phyloP scores from a whole-genome alignment of 2,888 invertebrate genomes.

The Laothoe populi region DNA sequence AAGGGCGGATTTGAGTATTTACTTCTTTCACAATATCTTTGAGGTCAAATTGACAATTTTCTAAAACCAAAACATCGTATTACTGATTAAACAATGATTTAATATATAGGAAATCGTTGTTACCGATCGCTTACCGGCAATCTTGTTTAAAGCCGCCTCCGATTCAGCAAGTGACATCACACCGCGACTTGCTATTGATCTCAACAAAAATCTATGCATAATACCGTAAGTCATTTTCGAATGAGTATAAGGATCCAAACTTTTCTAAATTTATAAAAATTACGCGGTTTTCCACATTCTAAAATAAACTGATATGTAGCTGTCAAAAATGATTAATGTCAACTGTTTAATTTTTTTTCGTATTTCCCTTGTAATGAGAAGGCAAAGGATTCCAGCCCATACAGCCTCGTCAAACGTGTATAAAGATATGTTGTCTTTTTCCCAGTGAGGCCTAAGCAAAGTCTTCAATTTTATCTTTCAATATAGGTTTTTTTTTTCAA shows the following conservation, averaged over 20 bases:
- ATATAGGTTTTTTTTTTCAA: too few species aligned
- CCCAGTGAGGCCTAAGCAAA: too few species aligned
- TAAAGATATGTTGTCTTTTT: too few species aligned
- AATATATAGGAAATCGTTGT: neutral
- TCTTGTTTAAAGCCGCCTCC: conserved; percentile 47
- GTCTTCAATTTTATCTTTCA: too few species aligned
- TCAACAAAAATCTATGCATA: conserved; percentile 63
- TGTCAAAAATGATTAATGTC: too few species aligned
- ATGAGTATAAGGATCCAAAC: too few species aligned
- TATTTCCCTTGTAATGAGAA: too few species aligned
- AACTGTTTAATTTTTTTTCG: too few species aligned
- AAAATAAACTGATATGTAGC: too few species aligned
- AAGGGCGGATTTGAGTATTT: conserved; percentile 64
- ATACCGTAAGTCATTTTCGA: conserved; percentile 58
- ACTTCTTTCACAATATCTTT: conserved; percentile 62
- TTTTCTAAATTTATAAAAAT: too few species aligned
- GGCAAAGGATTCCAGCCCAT: too few species aligned
- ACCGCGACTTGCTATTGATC: conserved; percentile 68
- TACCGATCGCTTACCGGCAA: conserved; percentile 47
- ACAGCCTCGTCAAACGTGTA: too few species aligned
- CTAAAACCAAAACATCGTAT: conserved; percentile 46
- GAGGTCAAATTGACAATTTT: conserved; percentile 45
- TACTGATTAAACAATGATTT: neutral
- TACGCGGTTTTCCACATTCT: neutral
- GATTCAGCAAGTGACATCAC: conserved; percentile 62